Conservation (phyloP, 1,140 invertebrate species). For the Hycleus cichorii region DNA sequence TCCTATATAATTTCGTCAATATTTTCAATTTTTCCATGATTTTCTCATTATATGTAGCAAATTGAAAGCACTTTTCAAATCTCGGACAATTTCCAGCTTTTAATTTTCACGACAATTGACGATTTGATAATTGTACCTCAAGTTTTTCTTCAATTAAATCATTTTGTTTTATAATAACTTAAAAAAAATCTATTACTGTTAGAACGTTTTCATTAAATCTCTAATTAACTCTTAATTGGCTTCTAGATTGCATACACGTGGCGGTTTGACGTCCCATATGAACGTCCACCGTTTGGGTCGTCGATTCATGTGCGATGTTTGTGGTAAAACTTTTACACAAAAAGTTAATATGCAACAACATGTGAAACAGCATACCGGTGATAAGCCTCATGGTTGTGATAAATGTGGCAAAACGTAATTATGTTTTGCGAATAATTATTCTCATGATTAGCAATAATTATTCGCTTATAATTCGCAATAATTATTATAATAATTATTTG, state of each 20-base stretch:
- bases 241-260: slow-evolving; percentile 43
- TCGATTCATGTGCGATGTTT: slow-evolving; percentile 45
- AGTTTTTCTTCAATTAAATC: too few species aligned
- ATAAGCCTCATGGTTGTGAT: slow-evolving; percentile 67
- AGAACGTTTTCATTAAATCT: neutral
- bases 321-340: slow-evolving; percentile 47
- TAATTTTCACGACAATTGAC: neutral
- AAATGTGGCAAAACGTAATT: slow-evolving; percentile 47
- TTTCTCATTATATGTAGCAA: too few species aligned
- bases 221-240: slow-evolving; percentile 6
- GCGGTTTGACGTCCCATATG: slow-evolving; percentile 45
- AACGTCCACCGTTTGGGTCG: slow-evolving; percentile 45
- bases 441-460: too few species aligned
- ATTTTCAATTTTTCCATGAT: too few species aligned
- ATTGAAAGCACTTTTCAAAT: too few species aligned
- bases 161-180: too few species aligned
- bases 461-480: too few species aligned
- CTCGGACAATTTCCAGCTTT: too few species aligned
- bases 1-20: too few species aligned
- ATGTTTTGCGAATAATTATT: too few species aligned
- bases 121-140: neutral
- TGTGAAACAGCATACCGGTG: slow-evolving; percentile 61
- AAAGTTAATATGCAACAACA: slow-evolving; percentile 49
- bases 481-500: too few species aligned
- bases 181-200: too few species aligned